These are phyloP conservation scores for Scaptomyza parva DNA, from an alignment of 2,888 invertebrate genomes.

Conservation along the genomic window DNA sequence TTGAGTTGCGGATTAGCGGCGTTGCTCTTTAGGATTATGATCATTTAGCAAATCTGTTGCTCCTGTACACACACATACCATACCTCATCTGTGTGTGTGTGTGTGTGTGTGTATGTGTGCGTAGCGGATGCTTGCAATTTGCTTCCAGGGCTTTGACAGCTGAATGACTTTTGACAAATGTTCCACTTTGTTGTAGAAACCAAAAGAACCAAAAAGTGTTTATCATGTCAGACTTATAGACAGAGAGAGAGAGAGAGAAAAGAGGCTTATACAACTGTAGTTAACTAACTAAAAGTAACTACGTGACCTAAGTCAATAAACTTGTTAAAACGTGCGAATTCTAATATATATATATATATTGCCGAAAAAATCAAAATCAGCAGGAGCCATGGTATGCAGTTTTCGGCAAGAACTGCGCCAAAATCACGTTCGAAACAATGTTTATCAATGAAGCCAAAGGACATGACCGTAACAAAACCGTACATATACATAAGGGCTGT, in stretches of 20 bases:
- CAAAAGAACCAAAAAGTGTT: slow-evolving; percentile 23
- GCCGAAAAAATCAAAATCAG: slow-evolving; percentile 56
- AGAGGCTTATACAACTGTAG: too few relatives aligned
- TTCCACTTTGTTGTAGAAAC: slow-evolving; percentile 42
- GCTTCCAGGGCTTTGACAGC: slow-evolving; percentile 5
- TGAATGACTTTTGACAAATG: slow-evolving; percentile 73
- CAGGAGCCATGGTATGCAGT: slow-evolving; percentile 62
- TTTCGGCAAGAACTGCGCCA: slow-evolving; percentile 72
- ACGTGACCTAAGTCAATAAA: slow-evolving; percentile 78
- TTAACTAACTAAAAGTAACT: slow-evolving; percentile 36
- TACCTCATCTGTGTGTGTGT: slow-evolving; percentile 18
- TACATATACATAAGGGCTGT: slow-evolving; percentile 13
- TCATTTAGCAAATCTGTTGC: slow-evolving; percentile 85
- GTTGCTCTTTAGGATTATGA: slow-evolving; percentile 81
- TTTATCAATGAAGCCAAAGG: slow-evolving; percentile 70
- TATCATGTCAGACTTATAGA: slow-evolving; percentile 20
- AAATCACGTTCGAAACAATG: slow-evolving; percentile 82
- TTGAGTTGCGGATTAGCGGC: slow-evolving; percentile 83
- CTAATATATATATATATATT: slow-evolving; percentile 22
- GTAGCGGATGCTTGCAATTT: slow-evolving; percentile 50
- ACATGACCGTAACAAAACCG: slow-evolving; percentile 18
- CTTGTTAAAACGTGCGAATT: slow-evolving; percentile 72
- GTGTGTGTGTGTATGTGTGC: slow-evolving; percentile 42
- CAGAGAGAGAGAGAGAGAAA: too few relatives aligned
- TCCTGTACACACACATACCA: slow-evolving; percentile 57